These are phyloP conservation scores for Pelodytes ibericus DNA, from an alignment of 2,797 vertebrate genomes.

Conservation along the genomic window DNA sequence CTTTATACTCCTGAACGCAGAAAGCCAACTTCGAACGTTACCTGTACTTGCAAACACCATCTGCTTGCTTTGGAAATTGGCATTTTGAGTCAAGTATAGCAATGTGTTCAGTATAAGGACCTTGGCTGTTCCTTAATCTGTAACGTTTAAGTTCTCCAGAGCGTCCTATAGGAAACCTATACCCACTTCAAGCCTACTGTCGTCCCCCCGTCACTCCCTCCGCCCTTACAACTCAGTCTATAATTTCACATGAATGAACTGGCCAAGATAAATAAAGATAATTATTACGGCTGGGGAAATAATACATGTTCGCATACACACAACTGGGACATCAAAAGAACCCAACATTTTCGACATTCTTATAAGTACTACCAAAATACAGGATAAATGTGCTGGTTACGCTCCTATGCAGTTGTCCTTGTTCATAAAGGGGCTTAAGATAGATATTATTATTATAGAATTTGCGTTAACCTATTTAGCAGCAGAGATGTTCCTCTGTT, in stretches of 20 bases:
- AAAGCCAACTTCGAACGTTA: slow-evolving; percentile 24
- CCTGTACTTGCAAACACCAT: slow-evolving; percentile 18
- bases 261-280: slow-evolving; percentile 74
- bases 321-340: slow-evolving; percentile 66
- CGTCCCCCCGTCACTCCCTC: slow-evolving; percentile 57
- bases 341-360: not conserved
- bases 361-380: not conserved
- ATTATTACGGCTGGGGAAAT: slow-evolving; percentile 75
- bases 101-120: not conserved
- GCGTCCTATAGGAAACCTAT: slow-evolving; percentile 59
- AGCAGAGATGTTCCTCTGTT: no score
- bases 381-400: not conserved
- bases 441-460: no score
- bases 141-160: not conserved
- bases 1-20: slow-evolving; percentile 74
- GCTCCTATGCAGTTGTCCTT: not conserved
- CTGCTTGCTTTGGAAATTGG: slow-evolving; percentile 63
- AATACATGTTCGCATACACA: slow-evolving; percentile 67
- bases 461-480: no score
- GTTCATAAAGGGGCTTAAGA: not conserved
- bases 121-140: not conserved
- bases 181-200: slow-evolving; percentile 66
- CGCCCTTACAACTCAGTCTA: slow-evolving; percentile 54
- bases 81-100: not conserved
- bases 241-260: slow-evolving; percentile 73